These are phyloP conservation scores for Phylloscopus trochiloides DNA, from an alignment of 2,113 vertebrate species.

Conservation along the genomic window DNA sequence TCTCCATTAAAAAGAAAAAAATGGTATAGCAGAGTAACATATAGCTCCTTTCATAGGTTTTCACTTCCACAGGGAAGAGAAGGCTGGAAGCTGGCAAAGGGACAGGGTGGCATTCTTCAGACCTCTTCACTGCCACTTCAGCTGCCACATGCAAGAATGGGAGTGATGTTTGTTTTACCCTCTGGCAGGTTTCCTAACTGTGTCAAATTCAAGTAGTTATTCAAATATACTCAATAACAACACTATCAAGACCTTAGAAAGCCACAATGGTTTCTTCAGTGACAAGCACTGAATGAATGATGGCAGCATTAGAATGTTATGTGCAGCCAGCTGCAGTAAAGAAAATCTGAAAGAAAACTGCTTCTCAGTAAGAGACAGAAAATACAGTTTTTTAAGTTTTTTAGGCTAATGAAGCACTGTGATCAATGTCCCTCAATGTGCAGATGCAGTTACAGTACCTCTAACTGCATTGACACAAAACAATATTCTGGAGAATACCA, in stretches of 20 bases:
- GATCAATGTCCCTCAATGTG: background rate
- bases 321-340: background rate
- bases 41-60: background rate
- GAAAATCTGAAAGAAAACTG: background rate
- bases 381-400: background rate
- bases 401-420: background rate
- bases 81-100: background rate
- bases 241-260: background rate
- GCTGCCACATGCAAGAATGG: background rate
- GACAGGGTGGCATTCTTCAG: background rate
- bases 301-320: background rate
- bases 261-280: background rate
- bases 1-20: background rate
- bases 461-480: background rate
- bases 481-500: background rate
- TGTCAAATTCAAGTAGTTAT: slow-evolving; percentile 9
- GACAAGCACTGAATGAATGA: background rate
- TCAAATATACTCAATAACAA: background rate
- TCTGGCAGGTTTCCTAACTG: background rate
- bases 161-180: background rate
- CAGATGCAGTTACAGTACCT: background rate
- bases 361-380: background rate
- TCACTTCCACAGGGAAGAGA: background rate
- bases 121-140: slow-evolving; percentile 12
- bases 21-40: background rate